Evolutionary conservation across 2,888 invertebrate genomes (phyloP).

Genomic region (Lomographa bimaculata): DNA sequence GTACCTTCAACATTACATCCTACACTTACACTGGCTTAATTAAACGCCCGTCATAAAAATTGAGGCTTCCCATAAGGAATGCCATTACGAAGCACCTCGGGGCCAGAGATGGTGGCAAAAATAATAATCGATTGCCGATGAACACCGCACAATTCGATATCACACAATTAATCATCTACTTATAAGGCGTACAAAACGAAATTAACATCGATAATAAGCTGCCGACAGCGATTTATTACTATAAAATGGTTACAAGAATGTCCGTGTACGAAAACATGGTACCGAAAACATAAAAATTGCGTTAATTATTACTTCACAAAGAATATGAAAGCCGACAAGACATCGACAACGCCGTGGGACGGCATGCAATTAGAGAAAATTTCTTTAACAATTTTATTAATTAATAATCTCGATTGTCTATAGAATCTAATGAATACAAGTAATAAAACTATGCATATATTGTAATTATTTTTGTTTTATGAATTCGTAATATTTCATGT

Average conservation of each 20-base stretch:
- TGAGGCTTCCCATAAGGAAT: constrained; percentile 39
- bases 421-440: background rate
- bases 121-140: constrained; percentile 55
- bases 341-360: constrained; percentile 3
- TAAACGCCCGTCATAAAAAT: constrained; percentile 40
- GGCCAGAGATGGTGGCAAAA: constrained; percentile 41
- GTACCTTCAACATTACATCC: constrained; percentile 22
- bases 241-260: constrained; percentile 38
- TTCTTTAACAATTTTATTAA: constrained; percentile 7
- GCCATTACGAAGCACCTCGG: constrained; percentile 42
- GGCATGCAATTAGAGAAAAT: constrained; percentile 10
- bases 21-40: constrained; percentile 24
- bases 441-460: constrained; percentile 6
- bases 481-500: background rate
- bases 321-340: constrained; percentile 17
- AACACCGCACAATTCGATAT: constrained; percentile 52
- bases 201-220: constrained; percentile 58
- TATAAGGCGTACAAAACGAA: constrained; percentile 56
- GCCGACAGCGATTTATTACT: constrained; percentile 54
- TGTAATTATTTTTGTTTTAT: background rate
- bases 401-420: constrained; percentile 6
- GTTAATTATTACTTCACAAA: constrained; percentile 2
- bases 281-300: constrained; percentile 21
- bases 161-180: constrained; percentile 64
- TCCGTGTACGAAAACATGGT: constrained; percentile 31